These are phyloP conservation scores for Stegana nigrithorax DNA, from an alignment of 2,888 invertebrate species.

Conservation along the genomic window DNA sequence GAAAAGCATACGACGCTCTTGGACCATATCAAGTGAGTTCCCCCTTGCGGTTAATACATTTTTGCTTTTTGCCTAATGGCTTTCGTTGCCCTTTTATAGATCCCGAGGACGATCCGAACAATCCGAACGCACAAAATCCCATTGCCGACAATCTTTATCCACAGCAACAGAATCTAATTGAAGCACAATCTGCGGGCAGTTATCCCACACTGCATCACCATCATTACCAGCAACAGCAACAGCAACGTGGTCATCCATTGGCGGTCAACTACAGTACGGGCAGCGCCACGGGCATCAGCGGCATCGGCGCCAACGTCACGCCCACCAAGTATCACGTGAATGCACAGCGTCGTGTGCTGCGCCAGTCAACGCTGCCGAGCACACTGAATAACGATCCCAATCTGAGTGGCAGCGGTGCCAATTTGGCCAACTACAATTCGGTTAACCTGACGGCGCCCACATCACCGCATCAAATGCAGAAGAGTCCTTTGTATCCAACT, in stretches of 20 bases:
- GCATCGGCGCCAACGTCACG: slow-evolving; percentile 29
- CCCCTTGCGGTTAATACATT: not conserved
- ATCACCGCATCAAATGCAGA: slow-evolving; percentile 65
- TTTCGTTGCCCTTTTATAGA: slow-evolving; percentile 44
- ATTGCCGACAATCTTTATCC: slow-evolving; percentile 70
- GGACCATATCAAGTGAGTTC: slow-evolving; percentile 77
- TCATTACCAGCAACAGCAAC: slow-evolving; percentile 33
- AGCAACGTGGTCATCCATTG: slow-evolving; percentile 44
- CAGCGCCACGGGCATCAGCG: slow-evolving; percentile 56
- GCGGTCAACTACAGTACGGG: slow-evolving; percentile 52
- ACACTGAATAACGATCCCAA: slow-evolving; percentile 60
- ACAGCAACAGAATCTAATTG: slow-evolving; percentile 73
- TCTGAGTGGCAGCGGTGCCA: slow-evolving; percentile 57
- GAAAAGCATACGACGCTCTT: slow-evolving; percentile 76
- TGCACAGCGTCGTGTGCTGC: slow-evolving; percentile 59
- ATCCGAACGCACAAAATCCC: slow-evolving; percentile 52
- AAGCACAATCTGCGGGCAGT: slow-evolving; percentile 68
- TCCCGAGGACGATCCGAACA: slow-evolving; percentile 66
- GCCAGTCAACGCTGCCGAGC: slow-evolving; percentile 68
- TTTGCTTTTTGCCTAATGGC: not conserved
- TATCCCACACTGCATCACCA: slow-evolving; percentile 59
- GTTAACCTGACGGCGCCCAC: slow-evolving; percentile 65
- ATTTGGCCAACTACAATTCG: slow-evolving; percentile 60
- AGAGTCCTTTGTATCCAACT: slow-evolving; percentile 60
- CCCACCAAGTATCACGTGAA: slow-evolving; percentile 57